Conservation (phyloP, 2,113 vertebrate species). For the Scomber scombrus region DNA sequence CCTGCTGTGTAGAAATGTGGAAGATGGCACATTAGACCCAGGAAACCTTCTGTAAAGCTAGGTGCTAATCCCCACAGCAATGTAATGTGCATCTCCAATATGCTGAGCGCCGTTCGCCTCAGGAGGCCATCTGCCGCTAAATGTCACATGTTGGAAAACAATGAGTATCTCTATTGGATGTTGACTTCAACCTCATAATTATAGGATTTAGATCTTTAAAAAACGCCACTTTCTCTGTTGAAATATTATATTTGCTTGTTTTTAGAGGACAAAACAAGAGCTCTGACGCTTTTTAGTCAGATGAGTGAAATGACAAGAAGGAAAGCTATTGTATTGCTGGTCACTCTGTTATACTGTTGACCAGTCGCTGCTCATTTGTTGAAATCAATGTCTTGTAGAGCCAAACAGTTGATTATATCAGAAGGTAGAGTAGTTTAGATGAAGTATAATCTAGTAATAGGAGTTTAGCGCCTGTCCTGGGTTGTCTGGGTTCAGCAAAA, state of each 20-base stretch:
- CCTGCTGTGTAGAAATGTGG: conserved; percentile 33
- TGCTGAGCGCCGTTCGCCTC: conserved; percentile 23
- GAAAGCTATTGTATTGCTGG: background rate
- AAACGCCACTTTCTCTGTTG: background rate
- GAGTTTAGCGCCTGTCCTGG: conserved; percentile 15
- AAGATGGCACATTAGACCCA: conserved; percentile 27
- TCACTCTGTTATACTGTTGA: background rate
- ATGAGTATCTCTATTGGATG: background rate
- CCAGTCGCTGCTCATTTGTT: background rate
- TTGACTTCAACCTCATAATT: too few species aligned
- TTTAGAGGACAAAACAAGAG: too few species aligned
- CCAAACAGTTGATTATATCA: conserved; percentile 2
- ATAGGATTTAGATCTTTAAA: background rate
- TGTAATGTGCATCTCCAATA: conserved; percentile 25
- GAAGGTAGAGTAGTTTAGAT: background rate
- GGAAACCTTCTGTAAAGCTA: conserved; percentile 33
- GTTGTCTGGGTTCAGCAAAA: conserved; percentile 65
- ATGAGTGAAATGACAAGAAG: too few species aligned
- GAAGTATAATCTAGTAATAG: background rate
- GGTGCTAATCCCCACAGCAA: conserved; percentile 31
- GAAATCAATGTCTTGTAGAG: background rate
- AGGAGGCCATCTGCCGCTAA: conserved; percentile 44
- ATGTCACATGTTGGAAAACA: conserved; percentile 47
- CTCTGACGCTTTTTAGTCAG: too few species aligned
- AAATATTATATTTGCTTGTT: too few species aligned